Percentiles rank a stretch among this genome's conserved stretches.
Conservation (phyloP, 2,113 vertebrate species). For the Silurus glanis region DNA sequence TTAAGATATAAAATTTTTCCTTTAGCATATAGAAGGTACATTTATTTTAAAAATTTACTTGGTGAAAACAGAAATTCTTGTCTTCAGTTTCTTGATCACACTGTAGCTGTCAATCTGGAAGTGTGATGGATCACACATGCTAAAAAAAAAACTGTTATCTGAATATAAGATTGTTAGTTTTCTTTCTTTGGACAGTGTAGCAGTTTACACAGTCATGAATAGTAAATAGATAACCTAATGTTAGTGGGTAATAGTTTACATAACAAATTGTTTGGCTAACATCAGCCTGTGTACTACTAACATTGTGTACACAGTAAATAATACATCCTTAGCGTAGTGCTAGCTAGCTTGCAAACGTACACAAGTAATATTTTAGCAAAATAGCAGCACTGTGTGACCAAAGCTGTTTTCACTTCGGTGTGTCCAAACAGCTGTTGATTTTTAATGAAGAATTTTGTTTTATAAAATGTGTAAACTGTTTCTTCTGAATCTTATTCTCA, state of each 20-base stretch:
- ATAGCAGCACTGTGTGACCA: background rate
- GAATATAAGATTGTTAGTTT: background rate
- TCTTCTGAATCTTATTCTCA: background rate
- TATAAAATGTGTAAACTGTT: background rate
- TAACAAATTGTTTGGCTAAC: background rate
- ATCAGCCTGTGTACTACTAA: background rate
- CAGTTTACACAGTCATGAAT: too few relatives aligned
- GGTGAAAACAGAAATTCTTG: background rate
- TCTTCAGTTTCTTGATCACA: background rate
- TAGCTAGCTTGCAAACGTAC: background rate
- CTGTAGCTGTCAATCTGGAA: background rate
- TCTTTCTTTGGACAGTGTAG: background rate
- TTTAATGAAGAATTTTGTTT: background rate
- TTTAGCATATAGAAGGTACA: too few relatives aligned
- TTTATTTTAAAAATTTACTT: too few relatives aligned
- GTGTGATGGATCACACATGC: background rate
- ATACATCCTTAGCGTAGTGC: background rate
- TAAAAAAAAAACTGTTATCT: background rate
- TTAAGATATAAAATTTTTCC: background rate
- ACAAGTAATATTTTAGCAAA: background rate
- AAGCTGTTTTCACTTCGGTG: background rate
- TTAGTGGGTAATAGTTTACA: background rate
- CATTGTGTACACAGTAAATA: background rate
- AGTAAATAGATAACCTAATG: background rate
- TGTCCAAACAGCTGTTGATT: background rate